Evolutionary conservation across 2,888 invertebrate genomes (phyloP), one percentile per base, ranked within the genome.

Genomic region (Alviniconcha strummeri): DNA sequence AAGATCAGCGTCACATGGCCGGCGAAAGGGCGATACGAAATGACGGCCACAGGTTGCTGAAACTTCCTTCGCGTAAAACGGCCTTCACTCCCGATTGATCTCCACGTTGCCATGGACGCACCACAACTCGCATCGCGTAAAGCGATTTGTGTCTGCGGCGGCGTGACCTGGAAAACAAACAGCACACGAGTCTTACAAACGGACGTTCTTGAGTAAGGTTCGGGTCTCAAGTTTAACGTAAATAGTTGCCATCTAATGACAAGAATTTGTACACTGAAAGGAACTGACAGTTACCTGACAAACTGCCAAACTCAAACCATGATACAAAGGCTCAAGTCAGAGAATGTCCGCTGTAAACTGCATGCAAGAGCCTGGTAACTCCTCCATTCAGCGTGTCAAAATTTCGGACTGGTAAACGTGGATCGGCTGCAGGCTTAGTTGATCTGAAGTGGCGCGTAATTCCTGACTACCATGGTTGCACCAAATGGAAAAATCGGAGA

Each of bases 51-150:
- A 88, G 71, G 74, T 88, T 88, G 82, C 87, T 88, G 67, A 85
- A 87, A 55, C 86, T 87, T 3, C 86, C 88, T 15, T 89, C 89
- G 55, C 83, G 82, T 54, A 89, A 76, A 15, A 89, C 85, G 11
- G 81, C 19, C 85, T 86, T 85, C 5, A 83, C 83, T 5, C 77
- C 89, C 1, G 72, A 17, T 7, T 78, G 78, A 78, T 89, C 88
- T 13, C 19, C 79, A 15, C 71, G 77, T 69, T 80, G 77, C 88
- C 88, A 89, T 60, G 86, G 76, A 69, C 88, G 85, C 55, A 88
- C 84, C 7, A 52, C 69, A 5, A 86, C 76, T n/a, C 76, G 77
- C 71, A 64, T 80, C 71, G 75, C 57, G 77, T 17, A 36, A 79
- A 79, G 17, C 60, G 60, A 60, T 60, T 13, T 60, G 9, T 13